Evolutionary conservation across 2,797 vertebrate species (phyloP).

Genomic region (Petrocephalus sullivani): DNA sequence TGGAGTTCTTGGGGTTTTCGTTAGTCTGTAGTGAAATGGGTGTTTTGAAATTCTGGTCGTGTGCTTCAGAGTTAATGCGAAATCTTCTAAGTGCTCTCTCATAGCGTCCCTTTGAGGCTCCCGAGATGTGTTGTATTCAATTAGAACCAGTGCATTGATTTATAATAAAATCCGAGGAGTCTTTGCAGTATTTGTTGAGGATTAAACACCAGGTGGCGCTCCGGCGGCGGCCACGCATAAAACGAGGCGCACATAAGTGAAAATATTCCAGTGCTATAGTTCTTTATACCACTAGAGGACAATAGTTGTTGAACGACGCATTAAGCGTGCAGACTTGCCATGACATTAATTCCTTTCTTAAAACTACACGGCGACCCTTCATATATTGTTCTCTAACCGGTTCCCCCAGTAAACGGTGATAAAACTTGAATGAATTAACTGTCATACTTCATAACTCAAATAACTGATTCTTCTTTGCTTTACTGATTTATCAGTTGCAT

Average conservation of each 20-base stretch:
- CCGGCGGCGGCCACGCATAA: neutral
- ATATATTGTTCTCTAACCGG: neutral
- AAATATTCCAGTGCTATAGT: neutral
- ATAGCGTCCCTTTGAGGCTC: conserved; percentile 21
- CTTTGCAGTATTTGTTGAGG: neutral
- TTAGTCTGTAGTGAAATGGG: neutral
- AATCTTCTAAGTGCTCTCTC: neutral
- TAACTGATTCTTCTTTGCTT: neutral
- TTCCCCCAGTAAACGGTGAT: neutral
- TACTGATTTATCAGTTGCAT: neutral
- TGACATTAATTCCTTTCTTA: neutral
- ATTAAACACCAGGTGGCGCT: conserved; percentile 33
- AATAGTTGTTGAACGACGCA: neutral
- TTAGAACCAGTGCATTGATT: conserved; percentile 14
- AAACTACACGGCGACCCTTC: neutral
- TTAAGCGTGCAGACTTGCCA: neutral
- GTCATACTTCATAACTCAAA: neutral
- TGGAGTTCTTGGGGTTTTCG: neutral
- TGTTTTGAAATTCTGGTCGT: neutral
- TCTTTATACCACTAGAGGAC: neutral
- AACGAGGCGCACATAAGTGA: neutral
- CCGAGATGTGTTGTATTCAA: conserved; percentile 25
- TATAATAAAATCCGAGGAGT: conserved; percentile 16
- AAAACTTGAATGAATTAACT: neutral
- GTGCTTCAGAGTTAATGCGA: conserved; percentile 24